These are phyloP conservation scores for Oreochromis grahami DNA, from an alignment of 2,797 vertebrate species.

Conservation along the genomic window DNA sequence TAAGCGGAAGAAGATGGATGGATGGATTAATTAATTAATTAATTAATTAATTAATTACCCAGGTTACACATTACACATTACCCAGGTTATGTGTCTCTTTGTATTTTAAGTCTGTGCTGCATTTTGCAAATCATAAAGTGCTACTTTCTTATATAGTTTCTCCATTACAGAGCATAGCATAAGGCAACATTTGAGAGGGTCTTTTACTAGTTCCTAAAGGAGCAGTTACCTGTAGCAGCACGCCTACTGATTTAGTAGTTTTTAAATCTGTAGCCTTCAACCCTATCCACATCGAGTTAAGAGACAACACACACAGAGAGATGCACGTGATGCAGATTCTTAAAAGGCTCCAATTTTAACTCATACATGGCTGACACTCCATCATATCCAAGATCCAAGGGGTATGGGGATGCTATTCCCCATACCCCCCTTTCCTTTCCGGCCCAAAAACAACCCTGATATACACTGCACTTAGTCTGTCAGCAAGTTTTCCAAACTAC, in stretches of 20 bases:
- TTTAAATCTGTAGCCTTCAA: background rate
- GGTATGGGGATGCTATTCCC: background rate
- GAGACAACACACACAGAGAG: background rate
- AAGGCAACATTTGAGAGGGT: background rate
- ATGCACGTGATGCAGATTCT: background rate
- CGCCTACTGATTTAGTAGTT: accelerated
- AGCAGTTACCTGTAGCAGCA: background rate
- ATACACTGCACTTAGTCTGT: background rate
- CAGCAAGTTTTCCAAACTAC: background rate
- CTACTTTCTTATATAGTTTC: background rate
- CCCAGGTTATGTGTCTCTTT: background rate
- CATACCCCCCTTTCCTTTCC: background rate
- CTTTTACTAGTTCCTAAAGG: background rate
- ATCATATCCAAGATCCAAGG: background rate
- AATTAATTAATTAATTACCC: background rate
- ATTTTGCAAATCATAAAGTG: background rate
- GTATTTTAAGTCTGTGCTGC: background rate
- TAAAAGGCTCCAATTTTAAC: background rate
- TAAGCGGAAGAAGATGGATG: background rate
- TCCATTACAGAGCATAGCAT: background rate
- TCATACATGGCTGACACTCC: background rate
- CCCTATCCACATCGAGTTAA: background rate
- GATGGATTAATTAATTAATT: no score
- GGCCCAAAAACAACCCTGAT: background rate
- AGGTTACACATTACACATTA: background rate